A percentile compares a stretch with the other conserved stretches of the same genome.
phyloP scores from a whole-genome alignment of 2,797 vertebrate genomes.

The Buceros bicornis region DNA sequence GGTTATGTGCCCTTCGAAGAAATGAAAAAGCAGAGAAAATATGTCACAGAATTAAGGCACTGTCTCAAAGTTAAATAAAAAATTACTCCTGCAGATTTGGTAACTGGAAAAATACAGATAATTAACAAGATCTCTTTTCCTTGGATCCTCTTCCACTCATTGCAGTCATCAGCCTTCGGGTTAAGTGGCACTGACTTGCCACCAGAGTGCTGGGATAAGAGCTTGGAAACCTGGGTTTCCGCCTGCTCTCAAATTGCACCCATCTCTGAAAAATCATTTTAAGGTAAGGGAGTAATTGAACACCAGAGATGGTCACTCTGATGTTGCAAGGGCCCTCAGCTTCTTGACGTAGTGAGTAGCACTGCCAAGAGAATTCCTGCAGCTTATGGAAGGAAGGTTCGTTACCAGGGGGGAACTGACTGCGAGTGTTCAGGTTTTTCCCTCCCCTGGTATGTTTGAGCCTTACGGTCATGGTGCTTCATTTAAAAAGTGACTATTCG shows the following conservation, averaged over 20 bases:
- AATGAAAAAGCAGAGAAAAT: background rate
- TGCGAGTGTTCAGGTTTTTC: background rate
- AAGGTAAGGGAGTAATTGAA: background rate
- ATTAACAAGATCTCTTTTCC: background rate
- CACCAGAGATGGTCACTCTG: background rate
- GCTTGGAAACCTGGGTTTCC: background rate
- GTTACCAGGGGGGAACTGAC: background rate
- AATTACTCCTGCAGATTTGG: background rate
- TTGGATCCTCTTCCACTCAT: background rate
- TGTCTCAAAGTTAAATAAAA: background rate
- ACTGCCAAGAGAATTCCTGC: background rate
- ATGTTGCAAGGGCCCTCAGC: background rate
- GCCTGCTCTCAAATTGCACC: background rate
- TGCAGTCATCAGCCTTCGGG: background rate
- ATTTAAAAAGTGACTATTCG: background rate
- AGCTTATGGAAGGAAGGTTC: background rate
- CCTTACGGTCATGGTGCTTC: background rate
- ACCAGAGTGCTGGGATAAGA: background rate
- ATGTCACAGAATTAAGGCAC: background rate
- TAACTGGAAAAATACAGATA: background rate
- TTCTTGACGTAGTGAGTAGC: background rate
- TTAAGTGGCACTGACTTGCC: background rate
- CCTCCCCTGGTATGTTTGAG: background rate
- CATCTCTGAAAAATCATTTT: background rate
- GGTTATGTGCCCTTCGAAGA: slow-evolving; percentile 89